Evolutionary conservation across 2,113 vertebrate species (phyloP).

Genomic region (Salvator merianae): DNA sequence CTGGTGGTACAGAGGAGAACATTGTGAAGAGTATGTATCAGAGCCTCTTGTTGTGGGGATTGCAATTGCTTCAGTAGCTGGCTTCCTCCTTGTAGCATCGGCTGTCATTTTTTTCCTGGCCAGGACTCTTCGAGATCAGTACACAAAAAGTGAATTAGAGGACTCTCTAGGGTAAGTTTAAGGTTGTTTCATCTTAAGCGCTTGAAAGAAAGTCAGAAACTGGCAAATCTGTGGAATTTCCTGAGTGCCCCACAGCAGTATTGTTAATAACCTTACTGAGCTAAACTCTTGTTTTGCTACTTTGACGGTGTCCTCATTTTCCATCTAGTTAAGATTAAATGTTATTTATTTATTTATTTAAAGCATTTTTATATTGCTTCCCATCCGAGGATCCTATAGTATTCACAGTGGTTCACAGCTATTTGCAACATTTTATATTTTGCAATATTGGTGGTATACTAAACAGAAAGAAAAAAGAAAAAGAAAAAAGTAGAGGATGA

Average conservation of each 20-base stretch:
- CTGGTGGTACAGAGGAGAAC: conserved; percentile 96
- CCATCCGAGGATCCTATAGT: too few relatives aligned
- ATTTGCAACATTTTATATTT: too few relatives aligned
- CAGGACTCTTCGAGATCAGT: conserved; percentile 81
- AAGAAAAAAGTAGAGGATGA: too few relatives aligned
- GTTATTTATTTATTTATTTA: too few relatives aligned
- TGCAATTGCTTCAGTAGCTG: conserved; percentile 83
- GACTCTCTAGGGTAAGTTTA: conserved; percentile 80
- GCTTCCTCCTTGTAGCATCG: conserved; percentile 83
- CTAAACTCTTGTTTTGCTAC: background rate
- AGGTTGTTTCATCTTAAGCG: background rate
- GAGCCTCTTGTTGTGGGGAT: conserved; percentile 89
- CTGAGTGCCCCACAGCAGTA: background rate
- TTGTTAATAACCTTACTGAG: background rate
- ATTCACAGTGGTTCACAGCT: too few relatives aligned
- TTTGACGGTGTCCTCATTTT: background rate
- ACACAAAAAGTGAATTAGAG: conserved; percentile 78
- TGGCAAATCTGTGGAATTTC: background rate
- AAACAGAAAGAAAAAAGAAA: too few relatives aligned
- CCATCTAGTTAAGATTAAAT: background rate
- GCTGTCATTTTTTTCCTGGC: conserved; percentile 86
- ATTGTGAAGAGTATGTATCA: conserved; percentile 91
- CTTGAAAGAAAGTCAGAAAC: background rate
- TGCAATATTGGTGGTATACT: too few relatives aligned
- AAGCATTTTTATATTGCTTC: too few relatives aligned